phyloP scores from a whole-genome alignment of 2,888 invertebrate genomes.

The Parnassius mnemosyne region DNA sequence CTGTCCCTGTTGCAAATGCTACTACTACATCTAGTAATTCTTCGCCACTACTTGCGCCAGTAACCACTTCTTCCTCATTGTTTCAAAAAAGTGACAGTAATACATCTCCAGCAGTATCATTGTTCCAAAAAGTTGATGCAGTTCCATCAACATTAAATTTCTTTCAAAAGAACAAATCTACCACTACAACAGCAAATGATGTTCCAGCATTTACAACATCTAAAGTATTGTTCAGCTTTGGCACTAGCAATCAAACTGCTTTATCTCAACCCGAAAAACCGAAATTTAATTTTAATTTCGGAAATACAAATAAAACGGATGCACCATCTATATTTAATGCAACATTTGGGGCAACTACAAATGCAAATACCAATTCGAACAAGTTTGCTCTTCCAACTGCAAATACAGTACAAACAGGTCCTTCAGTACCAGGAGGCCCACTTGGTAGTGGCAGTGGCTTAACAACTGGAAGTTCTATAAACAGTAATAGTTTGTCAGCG shows the following conservation, averaged over 20 bases:
- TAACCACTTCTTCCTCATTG: conserved; percentile 28
- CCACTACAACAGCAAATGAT: conserved; percentile 27
- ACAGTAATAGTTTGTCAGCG: conserved; percentile 25
- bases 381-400: conserved; percentile 32
- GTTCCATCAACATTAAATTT: conserved; percentile 32
- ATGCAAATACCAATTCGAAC: conserved; percentile 20
- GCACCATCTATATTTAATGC: conserved; percentile 37
- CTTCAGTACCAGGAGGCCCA: conserved; percentile 20
- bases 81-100: conserved; percentile 32
- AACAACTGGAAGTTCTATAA: conserved; percentile 27
- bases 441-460: conserved; percentile 23
- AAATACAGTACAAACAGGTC: conserved; percentile 20
- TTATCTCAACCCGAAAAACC: conserved; percentile 45
- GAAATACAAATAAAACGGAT: conserved; percentile 41
- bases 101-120: conserved; percentile 32
- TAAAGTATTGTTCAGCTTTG: conserved; percentile 55
- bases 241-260: conserved; percentile 34
- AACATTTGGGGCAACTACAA: conserved; percentile 37
- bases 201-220: conserved; percentile 21
- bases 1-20: conserved; percentile 30
- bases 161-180: conserved; percentile 39
- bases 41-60: conserved; percentile 24
- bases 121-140: conserved; percentile 41
- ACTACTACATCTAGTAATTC: conserved; percentile 32
- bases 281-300: conserved; percentile 58